Conservation (phyloP, 2,113 vertebrate species). For the Lethenteron camtschaticum region DNA sequence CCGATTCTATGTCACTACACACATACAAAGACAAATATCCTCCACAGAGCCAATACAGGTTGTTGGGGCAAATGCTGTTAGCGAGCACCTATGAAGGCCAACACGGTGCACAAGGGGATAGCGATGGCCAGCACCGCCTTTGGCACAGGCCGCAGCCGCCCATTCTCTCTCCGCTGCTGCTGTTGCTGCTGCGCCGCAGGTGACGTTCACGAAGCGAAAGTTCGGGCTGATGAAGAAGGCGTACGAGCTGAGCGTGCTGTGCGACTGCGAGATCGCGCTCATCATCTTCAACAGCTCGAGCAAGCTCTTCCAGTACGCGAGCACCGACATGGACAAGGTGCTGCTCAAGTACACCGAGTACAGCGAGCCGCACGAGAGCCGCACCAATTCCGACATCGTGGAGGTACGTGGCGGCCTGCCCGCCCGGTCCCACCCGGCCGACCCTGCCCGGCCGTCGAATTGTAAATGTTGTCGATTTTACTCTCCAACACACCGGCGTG, state of each 20-base stretch:
- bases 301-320: conserved; percentile 98
- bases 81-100: no score
- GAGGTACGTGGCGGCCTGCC: conserved; percentile 35
- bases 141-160: no score
- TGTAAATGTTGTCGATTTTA: no score
- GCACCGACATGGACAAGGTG: conserved; percentile 99
- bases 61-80: no score
- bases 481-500: no score
- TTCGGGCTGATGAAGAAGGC: conserved; percentile 99
- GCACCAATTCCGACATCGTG: conserved; percentile 98
- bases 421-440: no score
- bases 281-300: conserved; percentile 99
- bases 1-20: no score
- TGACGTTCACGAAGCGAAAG: conserved; percentile 98
- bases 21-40: no score
- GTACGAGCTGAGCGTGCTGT: conserved; percentile 92
- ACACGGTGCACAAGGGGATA: no score
- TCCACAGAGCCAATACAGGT: no score
- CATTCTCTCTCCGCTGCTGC: neutral
- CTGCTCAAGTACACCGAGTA: conserved; percentile 98
- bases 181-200: conserved; percentile 29
- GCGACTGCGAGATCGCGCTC: conserved; percentile 98
- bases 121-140: no score
- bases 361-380: conserved; percentile 95
- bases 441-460: no score